Base-by-base conservation (phyloP, 2,113 vertebrate genomes). In the Phyllostomus hastatus region DNA sequence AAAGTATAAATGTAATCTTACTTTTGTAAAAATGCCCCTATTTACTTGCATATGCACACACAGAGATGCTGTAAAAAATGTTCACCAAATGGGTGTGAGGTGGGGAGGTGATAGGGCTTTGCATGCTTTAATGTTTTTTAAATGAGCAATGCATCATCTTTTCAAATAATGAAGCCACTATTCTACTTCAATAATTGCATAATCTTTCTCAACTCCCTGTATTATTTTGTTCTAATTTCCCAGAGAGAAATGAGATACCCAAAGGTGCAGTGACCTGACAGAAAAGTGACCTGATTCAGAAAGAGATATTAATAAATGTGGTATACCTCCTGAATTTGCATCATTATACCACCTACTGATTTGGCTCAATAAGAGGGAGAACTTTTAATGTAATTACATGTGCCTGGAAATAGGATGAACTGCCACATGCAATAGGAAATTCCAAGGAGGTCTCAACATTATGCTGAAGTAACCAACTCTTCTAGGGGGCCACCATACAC, bases 61-160 rank as follows among this genome's bases (percentile, higher is more conserved):
- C 22, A 78, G 66, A 66, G 46, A 70, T 22, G 33, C 43, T 52
- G 0, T 28, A 54, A 83, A 41, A 28, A 70, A 83, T 2, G 24
- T 26, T 64, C 41, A 43, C 15, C 19, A 46, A 70, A 43, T 19
- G 35, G 10, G 7, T 50, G 2, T 57, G 28, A 61, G n/a, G 7
- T 2, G 5, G 24, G 50, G 35, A 81, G 7, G 41, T 72, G 72
- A 78, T 1, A 6, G 24, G 15, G 14, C 7, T 86, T 43, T 14
- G 15, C 16, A 52, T 48, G 41, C 4, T 69, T 90, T 79, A 67
- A 75, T 80, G 59, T 76, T 90, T 87, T 79, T 72, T 57, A 88
- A 88, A 94, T 85, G 38, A 97, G 67, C 46, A 86, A 67, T 59
- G 28, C 50, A 82, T 76, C 38, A 88, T 75, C 89, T 95, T 95